Evolutionary conservation across 2,797 vertebrate genomes (phyloP), one percentile per base, ranked within the genome.

Genomic region (Sebastes hubbsi): DNA sequence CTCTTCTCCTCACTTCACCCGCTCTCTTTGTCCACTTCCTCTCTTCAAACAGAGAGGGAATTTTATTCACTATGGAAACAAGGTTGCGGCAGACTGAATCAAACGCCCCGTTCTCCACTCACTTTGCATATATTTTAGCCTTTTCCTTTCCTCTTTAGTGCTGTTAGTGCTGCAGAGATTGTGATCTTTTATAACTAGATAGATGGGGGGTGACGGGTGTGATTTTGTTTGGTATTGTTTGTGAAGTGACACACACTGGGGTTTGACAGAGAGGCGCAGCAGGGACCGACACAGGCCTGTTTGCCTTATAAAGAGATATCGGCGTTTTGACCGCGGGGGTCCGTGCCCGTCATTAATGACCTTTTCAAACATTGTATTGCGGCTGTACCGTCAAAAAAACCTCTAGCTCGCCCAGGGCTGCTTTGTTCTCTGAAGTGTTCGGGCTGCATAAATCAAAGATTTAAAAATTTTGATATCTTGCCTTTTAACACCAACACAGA

Each of bases 341-440:
- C 88, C 63, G 13, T 80, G 89, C 86, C 92, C 88, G 84, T 91
- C 89, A 91, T 90, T 88, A 94, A 94, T 95, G 94, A 96, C 95
- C 95, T 96, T 96, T 95, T 91, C 89, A 91, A 86, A 87, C 77
- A 88, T 88, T 84, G 82, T 80, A 88, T 92, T 84, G 86, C 93
- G 83, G 86, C 81, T 66, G 72, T 72, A 67, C 79, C 66, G 91
- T 93, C 80, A 84, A 93, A 46, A 46, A 38, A 46, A 88, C 80
- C 87, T 75, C 78, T 67, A 55, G 75, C 86, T 86, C 75, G 90
- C 87, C 82, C 30, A 69, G 56, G 77, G 89, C 82, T 78, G 78
- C 87, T 91, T 90, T 88, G 91, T 90, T 92, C 88, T 85, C 77
- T 60, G 52, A 82, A 83, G 87, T 91, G 81, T 84, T 78, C 2